Conservation (phyloP, 2,113 vertebrate genomes). For the Sinocyclocheilus grahami region DNA sequence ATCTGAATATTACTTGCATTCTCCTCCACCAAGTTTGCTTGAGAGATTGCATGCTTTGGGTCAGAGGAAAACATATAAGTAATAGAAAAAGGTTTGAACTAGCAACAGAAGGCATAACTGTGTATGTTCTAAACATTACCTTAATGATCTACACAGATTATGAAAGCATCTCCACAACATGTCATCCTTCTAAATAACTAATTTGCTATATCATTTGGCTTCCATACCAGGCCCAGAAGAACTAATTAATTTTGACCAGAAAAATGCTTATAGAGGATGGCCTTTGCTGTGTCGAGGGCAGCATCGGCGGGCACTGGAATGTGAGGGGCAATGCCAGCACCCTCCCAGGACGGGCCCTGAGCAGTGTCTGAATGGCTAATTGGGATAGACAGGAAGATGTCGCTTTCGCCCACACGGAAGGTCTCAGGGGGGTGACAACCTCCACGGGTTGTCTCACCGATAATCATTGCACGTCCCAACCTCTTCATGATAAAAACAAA, state of each 20-base stretch:
- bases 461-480: constrained; percentile 84
- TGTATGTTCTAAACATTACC: background rate
- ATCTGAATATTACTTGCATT: background rate
- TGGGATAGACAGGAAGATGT: constrained; percentile 86
- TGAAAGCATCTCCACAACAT: constrained; percentile 42
- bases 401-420: constrained; percentile 81
- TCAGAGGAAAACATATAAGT: background rate
- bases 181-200: constrained; percentile 28
- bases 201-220: constrained; percentile 55
- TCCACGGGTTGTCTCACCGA: constrained; percentile 87
- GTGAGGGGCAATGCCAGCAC: constrained; percentile 83
- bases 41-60: background rate
- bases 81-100: background rate
- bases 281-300: constrained; percentile 84
- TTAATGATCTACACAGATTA: background rate
- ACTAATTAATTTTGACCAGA: constrained; percentile 65
- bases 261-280: constrained; percentile 77
- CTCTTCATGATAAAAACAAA: constrained; percentile 94
- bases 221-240: constrained; percentile 37
- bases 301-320: constrained; percentile 75
- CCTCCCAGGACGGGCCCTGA: constrained; percentile 83
- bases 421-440: constrained; percentile 82
- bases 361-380: constrained; percentile 80
- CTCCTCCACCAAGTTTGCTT: background rate
- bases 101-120: too few relatives aligned